Conservation (phyloP, 1,140 invertebrate species). For the Drosophila aff. region DNA sequence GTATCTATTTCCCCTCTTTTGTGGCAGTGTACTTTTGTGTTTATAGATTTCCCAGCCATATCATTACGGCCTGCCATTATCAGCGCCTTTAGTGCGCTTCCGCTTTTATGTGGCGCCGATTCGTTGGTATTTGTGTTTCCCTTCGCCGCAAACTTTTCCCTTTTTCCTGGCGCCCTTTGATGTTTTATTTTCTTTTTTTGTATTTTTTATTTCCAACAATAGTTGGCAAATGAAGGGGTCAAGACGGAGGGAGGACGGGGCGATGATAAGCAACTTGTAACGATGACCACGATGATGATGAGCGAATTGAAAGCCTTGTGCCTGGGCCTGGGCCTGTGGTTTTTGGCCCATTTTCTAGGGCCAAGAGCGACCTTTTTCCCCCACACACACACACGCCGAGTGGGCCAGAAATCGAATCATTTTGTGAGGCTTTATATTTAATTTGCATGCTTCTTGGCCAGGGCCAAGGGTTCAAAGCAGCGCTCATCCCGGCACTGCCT, state of each 20-base stretch:
- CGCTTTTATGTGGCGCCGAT: slow-evolving; percentile 35
- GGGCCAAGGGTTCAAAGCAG: slow-evolving; percentile 28
- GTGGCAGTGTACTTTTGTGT: slow-evolving; percentile 3
- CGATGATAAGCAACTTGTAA: slow-evolving; percentile 59
- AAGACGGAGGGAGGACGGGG: neutral
- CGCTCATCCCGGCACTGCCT: slow-evolving; percentile 1
- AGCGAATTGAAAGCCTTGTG: slow-evolving; percentile 36
- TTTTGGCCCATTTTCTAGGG: slow-evolving; percentile 31
- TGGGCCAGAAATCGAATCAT: slow-evolving; percentile 66
- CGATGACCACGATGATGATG: slow-evolving; percentile 60
- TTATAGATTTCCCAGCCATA: slow-evolving; percentile 30
- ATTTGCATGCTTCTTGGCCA: slow-evolving; percentile 71
- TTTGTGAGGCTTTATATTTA: slow-evolving; percentile 73
- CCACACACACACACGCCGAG: neutral
- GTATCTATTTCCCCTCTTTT: neutral
- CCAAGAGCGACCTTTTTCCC: slow-evolving; percentile 1
- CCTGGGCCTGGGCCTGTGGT: slow-evolving; percentile 33
- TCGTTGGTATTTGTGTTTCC: slow-evolving; percentile 27
- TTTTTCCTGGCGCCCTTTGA: slow-evolving; percentile 42
- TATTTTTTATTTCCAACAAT: slow-evolving; percentile 5
- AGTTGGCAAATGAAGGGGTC: slow-evolving; percentile 21
- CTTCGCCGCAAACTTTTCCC: slow-evolving; percentile 27
- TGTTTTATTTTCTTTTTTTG: slow-evolving; percentile 7
- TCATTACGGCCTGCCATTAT: slow-evolving; percentile 42
- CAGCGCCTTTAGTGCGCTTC: slow-evolving; percentile 42